Conservation (phyloP, 1,140 invertebrate species). For the Tachypleus tridentatus region DNA sequence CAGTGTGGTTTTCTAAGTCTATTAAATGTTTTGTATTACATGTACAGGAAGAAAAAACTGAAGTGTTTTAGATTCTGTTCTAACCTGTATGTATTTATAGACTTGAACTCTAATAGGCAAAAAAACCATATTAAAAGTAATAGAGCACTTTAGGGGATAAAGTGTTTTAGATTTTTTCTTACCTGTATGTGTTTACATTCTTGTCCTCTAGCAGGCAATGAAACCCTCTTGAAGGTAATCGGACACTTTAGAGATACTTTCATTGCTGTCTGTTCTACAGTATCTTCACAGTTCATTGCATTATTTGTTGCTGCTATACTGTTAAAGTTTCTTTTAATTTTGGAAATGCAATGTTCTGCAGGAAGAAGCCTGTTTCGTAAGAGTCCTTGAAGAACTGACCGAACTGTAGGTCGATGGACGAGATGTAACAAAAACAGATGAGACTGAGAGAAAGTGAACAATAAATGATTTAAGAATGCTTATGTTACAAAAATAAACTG, state of each 20-base stretch:
- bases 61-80: too few relatives aligned
- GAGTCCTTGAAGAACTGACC: constrained; percentile 81
- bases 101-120: too few relatives aligned
- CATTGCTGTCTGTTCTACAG: constrained; percentile 77
- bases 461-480: too few relatives aligned
- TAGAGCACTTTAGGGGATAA: too few relatives aligned
- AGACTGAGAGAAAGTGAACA: constrained; percentile 52
- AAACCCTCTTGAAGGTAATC: constrained; percentile 89
- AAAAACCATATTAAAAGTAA: too few relatives aligned
- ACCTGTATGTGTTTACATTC: constrained; percentile 90
- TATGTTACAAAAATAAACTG: constrained; percentile 14
- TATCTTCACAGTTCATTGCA: constrained; percentile 43
- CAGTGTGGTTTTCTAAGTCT: too few relatives aligned
- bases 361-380: constrained; percentile 75
- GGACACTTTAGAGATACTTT: constrained; percentile 90
- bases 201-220: constrained; percentile 79
- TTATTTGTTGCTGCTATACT: constrained; percentile 36
- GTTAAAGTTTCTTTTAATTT: constrained; percentile 90
- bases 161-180: constrained; percentile 2
- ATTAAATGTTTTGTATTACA: too few relatives aligned
- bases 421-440: constrained; percentile 91
- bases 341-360: constrained; percentile 83
- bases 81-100: too few relatives aligned
- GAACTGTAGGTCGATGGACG: constrained; percentile 83
- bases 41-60: too few relatives aligned